A percentile compares a stretch with the other conserved stretches of the same genome.
Conservation (phyloP, 2,888 invertebrate genomes). For the Adelphocoris suturalis region DNA sequence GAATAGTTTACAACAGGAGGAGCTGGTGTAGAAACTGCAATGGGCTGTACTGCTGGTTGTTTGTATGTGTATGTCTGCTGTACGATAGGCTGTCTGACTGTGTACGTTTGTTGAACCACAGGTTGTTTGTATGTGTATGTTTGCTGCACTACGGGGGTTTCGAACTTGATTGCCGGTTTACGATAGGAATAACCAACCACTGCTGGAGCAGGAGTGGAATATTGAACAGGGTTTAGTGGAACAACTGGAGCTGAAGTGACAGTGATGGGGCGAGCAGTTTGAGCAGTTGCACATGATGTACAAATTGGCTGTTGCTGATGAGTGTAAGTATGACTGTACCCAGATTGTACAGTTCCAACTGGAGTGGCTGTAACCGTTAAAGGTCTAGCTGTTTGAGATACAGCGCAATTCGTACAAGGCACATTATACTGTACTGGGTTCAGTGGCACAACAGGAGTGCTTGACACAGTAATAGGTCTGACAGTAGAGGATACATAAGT, state of each 20-base stretch:
- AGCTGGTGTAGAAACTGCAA: constrained; percentile 72
- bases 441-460: constrained; percentile 74
- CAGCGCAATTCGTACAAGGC: constrained; percentile 59
- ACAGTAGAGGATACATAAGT: constrained; percentile 53
- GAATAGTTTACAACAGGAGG: constrained; percentile 69
- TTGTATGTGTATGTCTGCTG: constrained; percentile 51
- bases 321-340: constrained; percentile 27
- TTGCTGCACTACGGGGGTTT: constrained; percentile 62
- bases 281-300: constrained; percentile 56
- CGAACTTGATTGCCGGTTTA: constrained; percentile 64
- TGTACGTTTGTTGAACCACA: constrained; percentile 58
- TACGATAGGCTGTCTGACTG: not conserved
- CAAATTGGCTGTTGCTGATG: constrained; percentile 54
- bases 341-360: constrained; percentile 31
- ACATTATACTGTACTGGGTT: constrained; percentile 74
- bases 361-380: constrained; percentile 72
- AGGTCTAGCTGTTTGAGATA: constrained; percentile 69
- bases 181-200: constrained; percentile 62
- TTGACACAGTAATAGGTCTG: constrained; percentile 72
- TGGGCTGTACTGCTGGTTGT: constrained; percentile 35
- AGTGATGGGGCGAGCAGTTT: constrained; percentile 69
- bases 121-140: constrained; percentile 50
- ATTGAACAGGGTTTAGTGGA: constrained; percentile 57
- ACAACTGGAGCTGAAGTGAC: constrained; percentile 71
- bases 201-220: constrained; percentile 62